These are phyloP conservation scores for Cremastobaeus sp. DNA, from an alignment of 2,888 invertebrate species.

Conservation along the genomic window DNA sequence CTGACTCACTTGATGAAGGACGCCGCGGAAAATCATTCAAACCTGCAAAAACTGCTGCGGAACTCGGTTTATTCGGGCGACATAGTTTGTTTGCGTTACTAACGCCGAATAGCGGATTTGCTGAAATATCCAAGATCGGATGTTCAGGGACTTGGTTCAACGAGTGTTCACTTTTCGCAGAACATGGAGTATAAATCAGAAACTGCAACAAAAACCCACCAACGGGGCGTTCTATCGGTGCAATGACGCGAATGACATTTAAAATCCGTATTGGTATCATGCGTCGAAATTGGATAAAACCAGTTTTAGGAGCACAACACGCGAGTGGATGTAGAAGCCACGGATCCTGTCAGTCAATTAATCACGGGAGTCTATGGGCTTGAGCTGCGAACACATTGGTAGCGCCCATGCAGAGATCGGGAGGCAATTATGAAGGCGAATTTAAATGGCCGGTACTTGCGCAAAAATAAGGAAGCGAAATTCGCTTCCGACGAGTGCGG, in stretches of 20 bases:
- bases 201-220: too few species aligned
- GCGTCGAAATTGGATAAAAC: too few species aligned
- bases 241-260: conserved; percentile 59
- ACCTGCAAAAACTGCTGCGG: conserved; percentile 19
- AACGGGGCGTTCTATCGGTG: conserved; percentile 15
- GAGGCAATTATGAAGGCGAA: too few species aligned
- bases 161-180: too few species aligned
- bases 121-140: too few species aligned
- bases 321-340: conserved; percentile 47
- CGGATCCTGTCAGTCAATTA: conserved; percentile 52
- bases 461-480: conserved; percentile 33
- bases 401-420: too few species aligned
- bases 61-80: conserved; percentile 6
- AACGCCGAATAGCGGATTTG: too few species aligned
- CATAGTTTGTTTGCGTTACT: too few species aligned
- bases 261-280: conserved; percentile 64
- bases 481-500: conserved; percentile 26
- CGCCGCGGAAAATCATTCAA: conserved; percentile 24
- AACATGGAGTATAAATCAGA: too few species aligned
- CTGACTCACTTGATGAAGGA: conserved; percentile 42
- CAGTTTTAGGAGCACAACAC: conserved; percentile 75
- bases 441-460: too few species aligned
- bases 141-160: too few species aligned
- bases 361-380: not conserved
- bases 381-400: too few species aligned